Conservation (phyloP, 2,888 invertebrate species). For the Caenorhabditis angaria region DNA sequence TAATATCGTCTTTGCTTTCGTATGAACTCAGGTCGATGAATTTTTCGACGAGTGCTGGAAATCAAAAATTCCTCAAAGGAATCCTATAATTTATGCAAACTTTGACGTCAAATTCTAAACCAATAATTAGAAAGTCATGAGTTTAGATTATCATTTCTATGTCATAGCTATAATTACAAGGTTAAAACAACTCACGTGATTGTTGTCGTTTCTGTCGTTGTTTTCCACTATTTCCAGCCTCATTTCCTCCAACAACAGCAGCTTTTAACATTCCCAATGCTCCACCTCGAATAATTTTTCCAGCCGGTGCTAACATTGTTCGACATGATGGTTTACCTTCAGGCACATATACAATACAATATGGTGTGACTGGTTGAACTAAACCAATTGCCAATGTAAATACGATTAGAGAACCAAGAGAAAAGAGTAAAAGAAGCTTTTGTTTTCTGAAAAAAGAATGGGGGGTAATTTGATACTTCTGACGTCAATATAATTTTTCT, state of each 20-base stretch:
- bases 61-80: not conserved
- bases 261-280: conserved; percentile 66
- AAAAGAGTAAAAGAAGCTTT: conserved; percentile 84
- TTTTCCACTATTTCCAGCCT: conserved; percentile 28
- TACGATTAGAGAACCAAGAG: conserved; percentile 92
- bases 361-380: conserved; percentile 89
- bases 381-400: conserved; percentile 95
- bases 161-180: too few species aligned
- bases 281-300: conserved; percentile 60
- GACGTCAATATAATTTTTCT: conserved; percentile 12
- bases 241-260: conserved; percentile 43
- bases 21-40: conserved; percentile 68
- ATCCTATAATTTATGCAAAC: not conserved
- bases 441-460: conserved; percentile 57
- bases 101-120: not conserved
- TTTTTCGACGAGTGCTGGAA: conserved; percentile 65
- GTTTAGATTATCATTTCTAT: too few species aligned
- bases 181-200: conserved; percentile 37
- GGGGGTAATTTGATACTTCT: conserved; percentile 1
- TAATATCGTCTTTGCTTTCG: conserved; percentile 65
- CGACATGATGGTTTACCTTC: conserved; percentile 48
- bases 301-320: conserved; percentile 55
- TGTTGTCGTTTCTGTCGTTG: conserved; percentile 53
- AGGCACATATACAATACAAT: conserved; percentile 57
- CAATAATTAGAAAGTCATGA: too few species aligned